These are phyloP conservation scores for Charaxes varanes DNA, from an alignment of 1,140 invertebrate species.

Conservation along the genomic window DNA sequence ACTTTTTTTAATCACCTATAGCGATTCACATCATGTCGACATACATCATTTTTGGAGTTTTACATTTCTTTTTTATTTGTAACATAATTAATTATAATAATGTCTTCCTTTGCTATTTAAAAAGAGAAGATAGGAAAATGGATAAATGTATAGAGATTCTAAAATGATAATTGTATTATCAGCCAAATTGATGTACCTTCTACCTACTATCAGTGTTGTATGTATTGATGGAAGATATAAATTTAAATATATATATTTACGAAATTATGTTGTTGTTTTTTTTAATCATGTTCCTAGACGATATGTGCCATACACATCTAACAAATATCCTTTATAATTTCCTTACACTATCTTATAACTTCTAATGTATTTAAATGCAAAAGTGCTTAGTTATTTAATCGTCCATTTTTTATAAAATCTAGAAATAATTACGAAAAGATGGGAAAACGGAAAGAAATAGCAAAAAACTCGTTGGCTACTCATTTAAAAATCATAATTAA, in stretches of 20 bases:
- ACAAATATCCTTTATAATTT: too few relatives aligned
- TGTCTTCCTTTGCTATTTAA: constrained; percentile 58
- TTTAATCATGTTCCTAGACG: constrained; percentile 4
- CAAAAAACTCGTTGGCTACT: too few relatives aligned
- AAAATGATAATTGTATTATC: constrained; percentile 40
- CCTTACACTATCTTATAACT: too few relatives aligned
- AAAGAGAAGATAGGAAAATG: constrained; percentile 26
- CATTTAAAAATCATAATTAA: too few relatives aligned
- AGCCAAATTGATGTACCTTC: constrained; percentile 53
- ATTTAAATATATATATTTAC: constrained; percentile 74
- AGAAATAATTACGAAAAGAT: too few relatives aligned
- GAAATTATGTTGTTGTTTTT: constrained; percentile 55
- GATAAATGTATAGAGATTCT: constrained; percentile 23
- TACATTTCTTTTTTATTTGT: not conserved
- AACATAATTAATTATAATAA: constrained; percentile 18
- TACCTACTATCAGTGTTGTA: constrained; percentile 67
- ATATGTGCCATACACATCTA: too few relatives aligned
- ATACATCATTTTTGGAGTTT: not conserved
- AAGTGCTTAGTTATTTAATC: too few relatives aligned
- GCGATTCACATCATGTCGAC: not conserved
- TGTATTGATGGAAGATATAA: constrained; percentile 74
- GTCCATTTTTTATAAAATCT: too few relatives aligned
- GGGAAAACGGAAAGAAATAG: too few relatives aligned
- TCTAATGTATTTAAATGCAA: too few relatives aligned
- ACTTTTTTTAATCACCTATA: constrained; percentile 25